A percentile compares a stretch with the other conserved stretches of the same genome.
Conservation (phyloP, 2,888 invertebrate species). For the Stomorhina lunata region DNA sequence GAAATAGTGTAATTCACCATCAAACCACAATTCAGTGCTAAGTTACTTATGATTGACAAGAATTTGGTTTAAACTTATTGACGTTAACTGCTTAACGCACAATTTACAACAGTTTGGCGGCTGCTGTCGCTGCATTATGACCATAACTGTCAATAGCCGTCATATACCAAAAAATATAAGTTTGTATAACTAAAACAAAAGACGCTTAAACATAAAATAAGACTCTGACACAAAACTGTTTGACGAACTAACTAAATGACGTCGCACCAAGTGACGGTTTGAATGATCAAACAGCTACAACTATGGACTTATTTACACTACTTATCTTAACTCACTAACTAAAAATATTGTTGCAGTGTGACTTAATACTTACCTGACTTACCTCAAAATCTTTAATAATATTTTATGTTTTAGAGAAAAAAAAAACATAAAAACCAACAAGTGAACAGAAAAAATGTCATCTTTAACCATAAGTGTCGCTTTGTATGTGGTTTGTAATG, state of each 20-base stretch:
- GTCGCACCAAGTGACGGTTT: conserved; percentile 9
- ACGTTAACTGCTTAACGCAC: conserved; percentile 64
- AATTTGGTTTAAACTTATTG: conserved; percentile 75
- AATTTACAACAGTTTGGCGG: conserved; percentile 45
- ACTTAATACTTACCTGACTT: conserved; percentile 43
- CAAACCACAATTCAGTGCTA: conserved; percentile 12
- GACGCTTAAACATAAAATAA: not conserved
- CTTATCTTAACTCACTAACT: too few relatives aligned
- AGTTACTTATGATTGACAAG: conserved; percentile 67
- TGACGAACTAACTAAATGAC: conserved; percentile 49
- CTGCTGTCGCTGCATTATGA: conserved; percentile 52
- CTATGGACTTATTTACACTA: too few relatives aligned
- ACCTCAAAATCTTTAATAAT: conserved; percentile 46
- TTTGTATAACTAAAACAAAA: conserved; percentile 11
- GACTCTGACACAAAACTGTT: conserved; percentile 17
- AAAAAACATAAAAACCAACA: too few relatives aligned
- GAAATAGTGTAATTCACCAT: conserved; percentile 44
- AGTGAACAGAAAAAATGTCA: conserved; percentile 55
- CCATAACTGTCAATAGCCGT: conserved; percentile 55
- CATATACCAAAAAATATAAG: conserved; percentile 31
- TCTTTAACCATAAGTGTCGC: conserved; percentile 69
- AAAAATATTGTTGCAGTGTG: conserved; percentile 13
- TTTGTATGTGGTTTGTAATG: conserved; percentile 72
- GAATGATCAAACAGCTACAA: conserved; percentile 16
- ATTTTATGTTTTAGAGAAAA: conserved; percentile 42